phyloP scores from a whole-genome alignment of 2,888 invertebrate genomes.

The Acanthosepion esculentum region DNA sequence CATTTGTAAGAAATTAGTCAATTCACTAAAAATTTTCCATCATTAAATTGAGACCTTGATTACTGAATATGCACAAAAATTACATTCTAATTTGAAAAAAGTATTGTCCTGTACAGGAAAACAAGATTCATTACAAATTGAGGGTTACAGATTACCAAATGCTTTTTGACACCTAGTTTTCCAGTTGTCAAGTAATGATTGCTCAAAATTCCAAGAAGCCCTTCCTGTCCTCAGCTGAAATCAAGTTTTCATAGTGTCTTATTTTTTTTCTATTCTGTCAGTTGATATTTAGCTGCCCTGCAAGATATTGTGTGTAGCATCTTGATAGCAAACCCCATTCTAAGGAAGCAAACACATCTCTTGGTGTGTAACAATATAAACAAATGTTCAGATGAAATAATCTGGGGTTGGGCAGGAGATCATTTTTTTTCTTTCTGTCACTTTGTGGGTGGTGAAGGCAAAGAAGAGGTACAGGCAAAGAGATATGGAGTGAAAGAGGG shows the following conservation, averaged over 20 bases:
- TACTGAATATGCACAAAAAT: too few species aligned
- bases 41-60: background rate
- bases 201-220: background rate
- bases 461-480: background rate
- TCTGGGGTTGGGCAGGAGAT: background rate
- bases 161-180: background rate
- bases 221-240: background rate
- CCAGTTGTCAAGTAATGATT: background rate
- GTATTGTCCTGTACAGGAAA: too few species aligned
- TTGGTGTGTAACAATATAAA: background rate
- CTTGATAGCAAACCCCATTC: background rate
- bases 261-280: background rate
- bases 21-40: background rate
- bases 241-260: background rate
- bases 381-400: conserved; percentile 9
- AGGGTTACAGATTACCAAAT: background rate
- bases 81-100: too few species aligned
- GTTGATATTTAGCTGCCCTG: conserved; percentile 22
- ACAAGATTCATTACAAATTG: too few species aligned
- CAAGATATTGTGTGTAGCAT: conserved; percentile 7
- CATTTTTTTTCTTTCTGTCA: background rate
- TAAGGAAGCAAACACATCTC: background rate
- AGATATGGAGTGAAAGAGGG: background rate
- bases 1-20: background rate
- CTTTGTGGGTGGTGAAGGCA: background rate